Evolutionary conservation across 2,888 invertebrate species (phyloP).

Genomic region (Heteromyza rotundicornis): DNA sequence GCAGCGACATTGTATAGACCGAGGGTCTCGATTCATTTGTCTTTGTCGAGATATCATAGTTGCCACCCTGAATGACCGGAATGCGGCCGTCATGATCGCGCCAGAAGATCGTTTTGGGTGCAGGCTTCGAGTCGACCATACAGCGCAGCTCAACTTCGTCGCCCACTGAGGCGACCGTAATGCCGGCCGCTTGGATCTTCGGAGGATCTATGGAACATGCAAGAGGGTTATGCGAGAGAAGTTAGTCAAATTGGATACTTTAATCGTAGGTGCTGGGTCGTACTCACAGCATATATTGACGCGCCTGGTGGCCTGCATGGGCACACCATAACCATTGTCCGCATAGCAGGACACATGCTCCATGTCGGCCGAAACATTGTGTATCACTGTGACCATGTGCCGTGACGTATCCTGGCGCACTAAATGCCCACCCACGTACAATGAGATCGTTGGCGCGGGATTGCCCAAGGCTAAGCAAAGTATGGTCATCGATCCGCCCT

Average conservation of each 20-base stretch:
- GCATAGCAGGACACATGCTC: constrained; percentile 86
- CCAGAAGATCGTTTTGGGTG: constrained; percentile 84
- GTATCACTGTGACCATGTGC: constrained; percentile 86
- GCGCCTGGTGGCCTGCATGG: constrained; percentile 82
- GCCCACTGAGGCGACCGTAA: constrained; percentile 78
- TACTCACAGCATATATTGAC: constrained; percentile 83
- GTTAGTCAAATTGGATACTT: constrained; percentile 1
- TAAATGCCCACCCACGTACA: constrained; percentile 76
- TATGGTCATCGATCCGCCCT: constrained; percentile 86
- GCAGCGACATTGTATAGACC: constrained; percentile 76
- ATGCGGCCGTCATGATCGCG: constrained; percentile 75
- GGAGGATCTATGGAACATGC: constrained; percentile 70
- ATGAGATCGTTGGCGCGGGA: constrained; percentile 82
- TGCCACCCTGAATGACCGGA: constrained; percentile 79
- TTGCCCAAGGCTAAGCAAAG: constrained; percentile 85
- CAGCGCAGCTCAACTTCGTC: constrained; percentile 80
- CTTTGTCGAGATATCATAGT: constrained; percentile 71
- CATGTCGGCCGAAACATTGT: constrained; percentile 85
- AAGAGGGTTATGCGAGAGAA: constrained; percentile 11
- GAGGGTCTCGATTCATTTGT: constrained; percentile 71
- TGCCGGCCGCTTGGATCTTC: constrained; percentile 77
- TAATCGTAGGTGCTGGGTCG: not conserved
- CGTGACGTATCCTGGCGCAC: constrained; percentile 82
- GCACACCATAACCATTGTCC: constrained; percentile 86
- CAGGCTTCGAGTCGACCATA: constrained; percentile 78